Evolutionary conservation across 2,113 vertebrate genomes (phyloP), one percentile per base, ranked within the genome.

Genomic region (Dicentrarchus labrax): DNA sequence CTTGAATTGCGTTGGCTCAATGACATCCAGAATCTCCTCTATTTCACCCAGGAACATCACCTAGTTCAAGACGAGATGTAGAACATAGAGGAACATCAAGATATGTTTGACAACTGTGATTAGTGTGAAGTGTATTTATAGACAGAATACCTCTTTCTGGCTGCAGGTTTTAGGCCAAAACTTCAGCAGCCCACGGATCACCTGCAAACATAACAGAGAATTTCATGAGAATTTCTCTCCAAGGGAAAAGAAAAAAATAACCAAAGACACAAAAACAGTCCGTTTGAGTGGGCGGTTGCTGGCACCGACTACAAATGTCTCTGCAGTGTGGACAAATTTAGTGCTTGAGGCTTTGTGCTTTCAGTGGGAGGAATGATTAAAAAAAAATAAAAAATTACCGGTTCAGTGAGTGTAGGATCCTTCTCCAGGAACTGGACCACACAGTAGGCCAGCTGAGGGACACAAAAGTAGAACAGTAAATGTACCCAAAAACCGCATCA

Each of bases 381-480:
- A 51, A 67, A 69, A 61, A 4, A 22, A 51, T 74, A 70, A 78
- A 38, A 54, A 76, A 79, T 76, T 97, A 99, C 98, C 81, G 97
- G 97, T 88, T 99, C 98, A 80, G 98, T 99, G 89, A 99, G 95
- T n/a, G 97, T 96, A 39, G 97, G 95, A 82, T 99, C 98, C 93
- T 99, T 99, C 91, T 99, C 98, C 96, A 99, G 93, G 93, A 99
- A 99, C 95, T 99, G 98, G 81, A 99, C 98, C 77, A 99, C 97
- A 93, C 98, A 99, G 94, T 99, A 99, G 54, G 98, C 98, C 76
- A 99, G 96, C 98, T 99, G 86, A 82, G 95, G 92, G 22, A 83
- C 6, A 96, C 80, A 90, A 17, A 80, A 71, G 36, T 69, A 47
- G 61, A n/a, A 65, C 16, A 66, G 38, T 36, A 73, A 70, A 78